phyloP scores from a whole-genome alignment of 2,888 invertebrate species.

The Lysandra bellargus region DNA sequence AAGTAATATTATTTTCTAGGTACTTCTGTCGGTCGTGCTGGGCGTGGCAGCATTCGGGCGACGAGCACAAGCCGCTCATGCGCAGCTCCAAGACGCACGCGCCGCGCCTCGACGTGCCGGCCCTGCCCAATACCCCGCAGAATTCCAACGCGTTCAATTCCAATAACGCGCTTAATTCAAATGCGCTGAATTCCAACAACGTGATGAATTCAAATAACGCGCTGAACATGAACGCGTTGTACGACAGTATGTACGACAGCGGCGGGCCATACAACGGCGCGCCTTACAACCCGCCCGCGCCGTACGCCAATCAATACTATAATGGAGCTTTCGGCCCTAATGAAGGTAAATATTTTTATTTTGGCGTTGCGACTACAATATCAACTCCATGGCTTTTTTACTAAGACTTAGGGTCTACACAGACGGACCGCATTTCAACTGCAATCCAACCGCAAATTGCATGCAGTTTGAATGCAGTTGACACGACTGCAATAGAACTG shows the following conservation, averaged over 20 bases:
- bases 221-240: background rate
- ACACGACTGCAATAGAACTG: no score
- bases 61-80: constrained; percentile 91
- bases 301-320: constrained; percentile 37
- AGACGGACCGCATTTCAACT: no score
- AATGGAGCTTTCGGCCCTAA: constrained; percentile 43
- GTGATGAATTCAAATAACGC: background rate
- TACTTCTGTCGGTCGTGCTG: constrained; percentile 98
- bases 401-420: no score
- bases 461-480: no score
- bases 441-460: no score
- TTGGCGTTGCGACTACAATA: no score
- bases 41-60: constrained; percentile 90
- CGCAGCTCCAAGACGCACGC: constrained; percentile 83
- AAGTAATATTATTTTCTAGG: constrained; percentile 51
- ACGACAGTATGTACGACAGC: background rate
- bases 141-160: background rate
- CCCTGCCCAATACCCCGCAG: constrained; percentile 35
- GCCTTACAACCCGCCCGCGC: constrained; percentile 22
- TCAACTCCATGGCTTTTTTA: no score
- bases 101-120: constrained; percentile 33
- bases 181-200: background rate
- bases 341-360: constrained; percentile 46
- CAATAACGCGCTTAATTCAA: background rate
- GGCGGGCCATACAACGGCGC: background rate